Conservation (phyloP, 64 coral and sea anemone species). For the Exaiptasia diaphana region DNA sequence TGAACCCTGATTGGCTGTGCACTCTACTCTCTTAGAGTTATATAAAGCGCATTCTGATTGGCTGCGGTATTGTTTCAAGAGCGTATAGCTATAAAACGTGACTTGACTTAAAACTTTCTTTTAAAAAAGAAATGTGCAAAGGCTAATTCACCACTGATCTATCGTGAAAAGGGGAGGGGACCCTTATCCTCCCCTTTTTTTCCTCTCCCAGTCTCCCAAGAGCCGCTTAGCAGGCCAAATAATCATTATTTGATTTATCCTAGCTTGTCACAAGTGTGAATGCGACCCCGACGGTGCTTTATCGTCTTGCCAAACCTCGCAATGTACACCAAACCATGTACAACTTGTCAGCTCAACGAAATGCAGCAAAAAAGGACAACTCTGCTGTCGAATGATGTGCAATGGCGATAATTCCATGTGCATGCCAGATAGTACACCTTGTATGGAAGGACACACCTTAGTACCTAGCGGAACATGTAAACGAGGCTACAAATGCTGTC, state of each 20-base stretch:
- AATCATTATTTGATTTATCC: not conserved
- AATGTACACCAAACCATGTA: constrained; percentile 47
- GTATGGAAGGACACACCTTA: constrained; percentile 5
- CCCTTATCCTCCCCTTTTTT: too few relatives aligned
- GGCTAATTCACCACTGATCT: too few relatives aligned
- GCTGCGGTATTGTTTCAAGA: too few relatives aligned
- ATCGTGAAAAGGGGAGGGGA: too few relatives aligned
- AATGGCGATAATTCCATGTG: constrained; percentile 41
- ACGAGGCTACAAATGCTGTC: constrained; percentile 54
- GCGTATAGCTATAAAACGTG: too few relatives aligned
- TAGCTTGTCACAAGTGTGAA: constrained; percentile 54
- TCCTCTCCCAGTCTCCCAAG: too few relatives aligned
- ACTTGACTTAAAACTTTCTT: too few relatives aligned
- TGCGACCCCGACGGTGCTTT: constrained; percentile 44
- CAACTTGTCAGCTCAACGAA: not conserved
- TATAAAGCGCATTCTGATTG: too few relatives aligned
- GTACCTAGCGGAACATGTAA: not conserved
- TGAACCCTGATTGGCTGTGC: too few relatives aligned
- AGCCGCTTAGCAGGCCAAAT: too few relatives aligned
- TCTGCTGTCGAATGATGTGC: constrained; percentile 55
- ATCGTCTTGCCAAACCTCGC: constrained; percentile 32
- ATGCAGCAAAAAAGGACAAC: not conserved
- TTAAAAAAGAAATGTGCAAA: too few relatives aligned
- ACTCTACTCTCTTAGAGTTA: too few relatives aligned
- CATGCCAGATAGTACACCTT: constrained; percentile 11